Evolutionary conservation across 2,888 invertebrate species (phyloP), one percentile per base, ranked within the genome.

Genomic region (Apoda limacodes): DNA sequence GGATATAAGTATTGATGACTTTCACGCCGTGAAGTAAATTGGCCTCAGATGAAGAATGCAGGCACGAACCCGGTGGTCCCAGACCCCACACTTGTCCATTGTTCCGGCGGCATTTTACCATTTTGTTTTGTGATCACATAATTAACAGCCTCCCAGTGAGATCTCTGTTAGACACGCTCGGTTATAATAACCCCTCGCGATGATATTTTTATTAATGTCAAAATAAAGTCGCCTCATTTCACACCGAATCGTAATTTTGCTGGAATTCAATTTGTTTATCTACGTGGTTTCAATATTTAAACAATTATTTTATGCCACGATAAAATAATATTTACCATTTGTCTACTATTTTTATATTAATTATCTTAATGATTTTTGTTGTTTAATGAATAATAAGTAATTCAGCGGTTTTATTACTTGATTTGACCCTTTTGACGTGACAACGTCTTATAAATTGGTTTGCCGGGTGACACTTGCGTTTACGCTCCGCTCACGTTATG

Each of bases 181-280:
- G 52, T 66, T 68, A 64, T 76, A 70, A 78, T 78, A 74, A 72
- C 68, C 70, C 64, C 64, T 17, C 54, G 66, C 64, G 75, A 76
- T 78, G 76, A 76, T 78, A 76, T 76, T 78, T 78, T 76, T 78
- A 78, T 76, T 78, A 76, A 75, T 76, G 74, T 78, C 78, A 76
- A 76, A 76, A 78, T 76, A 75, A 70, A 70, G 49, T 60, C 52
- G 58, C 50, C 49, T 41, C 32, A 48, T 24, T 39, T 69, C 52
- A 71, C 69, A 71, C 72, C 55, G 68, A 31, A 29, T 30, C 32
- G 60, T 49, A 56, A 45, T 40, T 32, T 33, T 28, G 30, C 14
- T 25, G 19, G 22, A 25, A 10, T 12, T 10, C 9, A 21, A 25
- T 15, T 15, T 15, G 25, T 15, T 13, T 25, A 15, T 25, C 15